Evolutionary conservation across 2,113 vertebrate species (phyloP).

Genomic region (Callocephalon fimbriatum): DNA sequence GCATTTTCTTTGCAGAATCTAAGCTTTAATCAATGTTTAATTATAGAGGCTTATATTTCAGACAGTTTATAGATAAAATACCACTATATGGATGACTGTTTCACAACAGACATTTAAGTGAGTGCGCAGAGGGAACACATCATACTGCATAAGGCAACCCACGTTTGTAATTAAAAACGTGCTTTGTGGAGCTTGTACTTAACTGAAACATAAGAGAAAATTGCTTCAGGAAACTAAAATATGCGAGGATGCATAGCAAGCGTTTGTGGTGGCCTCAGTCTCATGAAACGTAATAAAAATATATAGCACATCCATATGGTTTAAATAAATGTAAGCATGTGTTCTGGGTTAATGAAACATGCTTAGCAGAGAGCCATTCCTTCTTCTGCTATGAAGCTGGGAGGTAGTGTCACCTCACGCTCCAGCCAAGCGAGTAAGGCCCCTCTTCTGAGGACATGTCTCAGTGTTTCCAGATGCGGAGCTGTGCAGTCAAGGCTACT

Average conservation of each 20-base stretch:
- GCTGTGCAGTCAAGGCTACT: neutral
- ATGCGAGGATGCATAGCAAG: conserved; percentile 2
- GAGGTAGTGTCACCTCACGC: neutral
- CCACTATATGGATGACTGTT: neutral
- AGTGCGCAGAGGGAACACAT: neutral
- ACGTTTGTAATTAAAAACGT: conserved; percentile 18
- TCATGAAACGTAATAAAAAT: neutral
- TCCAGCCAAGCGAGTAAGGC: neutral
- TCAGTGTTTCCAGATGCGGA: neutral
- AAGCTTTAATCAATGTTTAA: neutral
- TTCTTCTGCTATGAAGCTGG: neutral
- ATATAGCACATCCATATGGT: neutral
- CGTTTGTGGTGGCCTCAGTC: neutral
- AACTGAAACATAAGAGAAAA: neutral
- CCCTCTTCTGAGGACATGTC: neutral
- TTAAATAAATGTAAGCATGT: neutral
- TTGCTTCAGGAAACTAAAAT: conserved; percentile 39
- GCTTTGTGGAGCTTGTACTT: conserved; percentile 2
- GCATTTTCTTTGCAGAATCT: neutral
- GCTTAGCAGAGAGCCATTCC: neutral
- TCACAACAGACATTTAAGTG: neutral
- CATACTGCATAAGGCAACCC: neutral
- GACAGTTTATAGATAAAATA: neutral
- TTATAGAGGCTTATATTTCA: neutral
- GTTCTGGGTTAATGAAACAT: neutral